A percentile compares a stretch with the other conserved stretches of the same genome.
phyloP scores from a whole-genome alignment of 1,140 invertebrate species.

The Aphaenogaster rudis region DNA sequence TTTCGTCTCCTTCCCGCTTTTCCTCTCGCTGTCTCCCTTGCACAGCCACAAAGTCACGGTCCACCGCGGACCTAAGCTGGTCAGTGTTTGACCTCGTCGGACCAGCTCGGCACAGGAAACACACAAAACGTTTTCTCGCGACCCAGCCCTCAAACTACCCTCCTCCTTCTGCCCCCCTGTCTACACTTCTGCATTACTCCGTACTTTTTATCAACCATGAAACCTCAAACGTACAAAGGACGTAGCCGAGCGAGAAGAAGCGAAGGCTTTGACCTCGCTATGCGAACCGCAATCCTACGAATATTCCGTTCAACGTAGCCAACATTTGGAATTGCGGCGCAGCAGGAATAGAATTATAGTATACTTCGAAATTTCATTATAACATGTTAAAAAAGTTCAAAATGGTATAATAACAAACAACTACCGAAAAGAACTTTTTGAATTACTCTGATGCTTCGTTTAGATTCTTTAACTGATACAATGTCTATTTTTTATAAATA shows the following conservation, averaged over 20 bases:
- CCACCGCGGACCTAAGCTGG: conserved; percentile 64
- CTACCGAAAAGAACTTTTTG: too few species aligned
- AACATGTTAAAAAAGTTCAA: neutral
- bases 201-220: conserved; percentile 80
- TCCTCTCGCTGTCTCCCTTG: conserved; percentile 1
- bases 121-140: conserved; percentile 73
- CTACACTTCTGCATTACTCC: conserved; percentile 57
- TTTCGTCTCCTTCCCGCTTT: conserved; percentile 5
- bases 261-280: conserved; percentile 71
- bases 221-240: conserved; percentile 82
- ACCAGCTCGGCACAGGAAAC: conserved; percentile 56
- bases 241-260: conserved; percentile 70
- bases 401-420: neutral
- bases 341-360: neutral
- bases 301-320: conserved; percentile 59
- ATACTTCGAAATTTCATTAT: conserved; percentile 12
- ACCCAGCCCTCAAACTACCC: conserved; percentile 57
- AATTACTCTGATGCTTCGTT: neutral
- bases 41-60: conserved; percentile 42
- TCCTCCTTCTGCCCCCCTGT: neutral
- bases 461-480: neutral
- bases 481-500: conserved; percentile 7
- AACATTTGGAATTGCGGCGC: conserved; percentile 50
- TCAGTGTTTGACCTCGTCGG: conserved; percentile 62
- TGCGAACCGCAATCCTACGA: conserved; percentile 73